These are phyloP conservation scores for Apoderus coryli DNA, from an alignment of 2,888 invertebrate species.

Conservation along the genomic window DNA sequence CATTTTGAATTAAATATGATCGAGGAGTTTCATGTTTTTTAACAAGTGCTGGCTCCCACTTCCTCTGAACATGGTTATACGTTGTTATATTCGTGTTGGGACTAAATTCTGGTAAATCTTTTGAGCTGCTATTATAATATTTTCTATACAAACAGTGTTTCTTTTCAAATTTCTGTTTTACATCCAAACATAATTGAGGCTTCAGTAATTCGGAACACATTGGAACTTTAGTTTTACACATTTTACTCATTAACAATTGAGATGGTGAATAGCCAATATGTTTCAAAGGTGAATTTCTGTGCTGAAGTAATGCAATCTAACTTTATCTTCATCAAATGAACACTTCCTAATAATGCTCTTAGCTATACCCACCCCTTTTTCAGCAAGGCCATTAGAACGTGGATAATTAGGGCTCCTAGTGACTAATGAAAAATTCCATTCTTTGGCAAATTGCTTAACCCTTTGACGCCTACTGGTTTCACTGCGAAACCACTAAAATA, in stretches of 20 bases:
- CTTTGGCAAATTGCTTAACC: too few species aligned
- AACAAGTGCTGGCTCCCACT: too few species aligned
- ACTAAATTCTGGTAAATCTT: constrained; percentile 5
- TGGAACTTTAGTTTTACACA: constrained; percentile 15
- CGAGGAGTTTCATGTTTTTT: too few species aligned
- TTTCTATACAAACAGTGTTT: too few species aligned
- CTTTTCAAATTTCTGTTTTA: too few species aligned
- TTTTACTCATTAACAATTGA: constrained; percentile 12
- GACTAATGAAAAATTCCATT: too few species aligned
- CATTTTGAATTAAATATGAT: too few species aligned
- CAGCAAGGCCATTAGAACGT: constrained; percentile 8
- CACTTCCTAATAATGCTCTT: constrained; percentile 6
- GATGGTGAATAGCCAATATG: constrained; percentile 12
- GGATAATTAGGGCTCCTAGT: too few species aligned
- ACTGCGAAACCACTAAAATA: too few species aligned
- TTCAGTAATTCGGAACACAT: constrained; percentile 6
- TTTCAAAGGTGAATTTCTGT: constrained; percentile 16
- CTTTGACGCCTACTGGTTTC: too few species aligned
- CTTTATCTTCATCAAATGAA: constrained; percentile 9
- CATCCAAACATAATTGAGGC: too few species aligned
- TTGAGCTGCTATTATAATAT: constrained; percentile 12
- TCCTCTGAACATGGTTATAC: constrained; percentile 11
- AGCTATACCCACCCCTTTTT: constrained; percentile 7
- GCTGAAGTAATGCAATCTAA: constrained; percentile 14
- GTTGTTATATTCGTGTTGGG: constrained; percentile 8